Conservation (phyloP, 2,113 vertebrate species). For the Heteronetta atricapilla region DNA sequence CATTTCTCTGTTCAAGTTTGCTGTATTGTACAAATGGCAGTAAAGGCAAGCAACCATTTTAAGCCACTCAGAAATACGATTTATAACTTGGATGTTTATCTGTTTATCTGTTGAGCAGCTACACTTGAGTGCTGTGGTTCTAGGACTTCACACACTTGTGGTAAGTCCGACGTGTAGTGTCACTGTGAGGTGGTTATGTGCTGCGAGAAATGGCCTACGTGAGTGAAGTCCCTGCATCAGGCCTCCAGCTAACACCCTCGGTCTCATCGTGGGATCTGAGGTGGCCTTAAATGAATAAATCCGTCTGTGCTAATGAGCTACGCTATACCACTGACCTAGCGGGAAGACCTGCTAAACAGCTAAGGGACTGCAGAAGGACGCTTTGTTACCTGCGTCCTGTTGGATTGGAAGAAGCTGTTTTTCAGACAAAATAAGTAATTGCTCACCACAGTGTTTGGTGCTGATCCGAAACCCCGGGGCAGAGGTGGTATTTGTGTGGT, state of each 20-base stretch:
- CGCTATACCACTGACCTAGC: neutral
- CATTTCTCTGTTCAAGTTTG: neutral
- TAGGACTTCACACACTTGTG: rapidly evolving
- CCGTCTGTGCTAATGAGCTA: neutral
- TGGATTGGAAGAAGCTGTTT: neutral
- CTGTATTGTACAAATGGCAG: neutral
- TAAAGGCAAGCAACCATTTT: neutral
- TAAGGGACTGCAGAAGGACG: neutral
- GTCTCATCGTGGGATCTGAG: neutral
- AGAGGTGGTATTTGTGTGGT: neutral
- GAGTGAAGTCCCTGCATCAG: neutral
- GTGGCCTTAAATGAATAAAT: neutral
- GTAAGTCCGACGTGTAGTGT: neutral
- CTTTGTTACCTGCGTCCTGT: neutral
- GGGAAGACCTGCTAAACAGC: neutral
- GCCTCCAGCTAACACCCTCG: neutral
- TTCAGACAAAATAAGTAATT: neutral
- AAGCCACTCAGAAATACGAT: neutral
- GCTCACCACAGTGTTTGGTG: neutral
- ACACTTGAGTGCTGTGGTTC: neutral
- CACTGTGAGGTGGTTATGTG: too few relatives aligned
- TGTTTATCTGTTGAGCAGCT: neutral
- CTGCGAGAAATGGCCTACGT: neutral
- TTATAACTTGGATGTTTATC: neutral
- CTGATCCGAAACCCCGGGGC: neutral